Percentiles rank a stretch among this genome's conserved stretches.
Conservation (phyloP, 2,797 vertebrate genomes). For the Acipenser oxyrinchus region DNA sequence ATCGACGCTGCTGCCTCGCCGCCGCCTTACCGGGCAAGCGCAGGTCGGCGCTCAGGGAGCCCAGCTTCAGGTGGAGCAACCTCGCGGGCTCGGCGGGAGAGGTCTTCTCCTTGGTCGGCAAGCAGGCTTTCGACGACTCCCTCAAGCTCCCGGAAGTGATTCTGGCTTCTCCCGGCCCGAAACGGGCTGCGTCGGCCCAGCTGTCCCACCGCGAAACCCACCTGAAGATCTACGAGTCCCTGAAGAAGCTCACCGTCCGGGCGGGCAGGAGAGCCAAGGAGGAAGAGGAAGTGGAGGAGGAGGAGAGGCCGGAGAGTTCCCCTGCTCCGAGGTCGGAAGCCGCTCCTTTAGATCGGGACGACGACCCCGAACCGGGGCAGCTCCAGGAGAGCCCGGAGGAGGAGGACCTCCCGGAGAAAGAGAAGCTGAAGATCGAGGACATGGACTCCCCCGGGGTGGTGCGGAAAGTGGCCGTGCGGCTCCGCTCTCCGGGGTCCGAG, state of each 20-base stretch:
- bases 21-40: conserved; percentile 50
- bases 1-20: conserved; percentile 45
- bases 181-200: conserved; percentile 48
- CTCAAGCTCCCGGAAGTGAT: conserved; percentile 31
- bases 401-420: conserved; percentile 38
- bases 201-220: conserved; percentile 65
- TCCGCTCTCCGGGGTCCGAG: conserved; percentile 45
- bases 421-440: conserved; percentile 71
- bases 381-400: not conserved
- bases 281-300: conserved; percentile 28
- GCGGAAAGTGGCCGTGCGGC: conserved; percentile 66
- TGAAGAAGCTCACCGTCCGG: conserved; percentile 52
- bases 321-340: no score
- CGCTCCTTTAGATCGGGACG: conserved; percentile 39
- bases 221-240: conserved; percentile 72
- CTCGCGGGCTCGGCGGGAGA: conserved; percentile 52
- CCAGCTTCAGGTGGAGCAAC: conserved; percentile 74
- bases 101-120: conserved; percentile 41
- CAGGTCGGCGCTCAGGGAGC: conserved; percentile 65
- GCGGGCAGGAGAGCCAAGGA: conserved; percentile 42
- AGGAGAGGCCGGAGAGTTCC: conserved; percentile 20
- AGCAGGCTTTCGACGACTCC: conserved; percentile 26
- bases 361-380: not conserved
- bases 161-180: conserved; percentile 47
- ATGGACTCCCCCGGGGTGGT: conserved; percentile 67